Conservation (phyloP, 92 coral and sea anemone genomes). For the Epizoanthus ramosus region DNA sequence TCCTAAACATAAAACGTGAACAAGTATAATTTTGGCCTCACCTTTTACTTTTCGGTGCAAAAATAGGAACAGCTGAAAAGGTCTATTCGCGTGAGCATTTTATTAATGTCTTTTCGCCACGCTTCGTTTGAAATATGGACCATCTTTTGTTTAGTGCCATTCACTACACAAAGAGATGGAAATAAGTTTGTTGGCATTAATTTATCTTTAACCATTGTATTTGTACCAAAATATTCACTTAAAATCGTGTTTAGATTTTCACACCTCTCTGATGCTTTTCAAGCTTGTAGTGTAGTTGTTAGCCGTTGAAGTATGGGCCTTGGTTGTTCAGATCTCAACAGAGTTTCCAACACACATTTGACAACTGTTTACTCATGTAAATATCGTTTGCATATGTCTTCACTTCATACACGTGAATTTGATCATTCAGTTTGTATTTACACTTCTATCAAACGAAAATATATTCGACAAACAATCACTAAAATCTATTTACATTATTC, state of each 20-base stretch:
- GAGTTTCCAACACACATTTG: constrained; percentile 22
- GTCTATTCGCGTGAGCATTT: constrained; percentile 27
- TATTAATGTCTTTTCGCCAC: constrained; percentile 35
- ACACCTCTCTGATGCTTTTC: neutral
- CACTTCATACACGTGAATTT: constrained; percentile 28
- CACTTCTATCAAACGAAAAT: constrained; percentile 72
- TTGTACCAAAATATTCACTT: constrained; percentile 39
- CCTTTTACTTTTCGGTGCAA: neutral
- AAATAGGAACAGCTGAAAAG: constrained; percentile 17
- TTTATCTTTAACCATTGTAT: constrained; percentile 23
- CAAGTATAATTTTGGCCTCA: constrained; percentile 13
- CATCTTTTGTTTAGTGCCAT: constrained; percentile 10
- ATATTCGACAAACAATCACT: constrained; percentile 72
- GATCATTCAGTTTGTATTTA: constrained; percentile 58
- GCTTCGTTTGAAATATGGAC: constrained; percentile 37
- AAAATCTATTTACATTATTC: constrained; percentile 66
- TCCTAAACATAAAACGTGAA: constrained; percentile 30
- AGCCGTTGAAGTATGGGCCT: neutral
- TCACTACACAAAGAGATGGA: constrained; percentile 29
- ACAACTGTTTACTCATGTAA: constrained; percentile 21
- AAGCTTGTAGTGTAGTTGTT: neutral
- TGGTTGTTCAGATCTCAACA: neutral
- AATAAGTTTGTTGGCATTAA: constrained; percentile 34
- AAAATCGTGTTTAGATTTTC: constrained; percentile 4
- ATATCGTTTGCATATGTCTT: constrained; percentile 40